Base-by-base conservation (phyloP, 1,140 invertebrate genomes). In the Micrasema minimum region DNA sequence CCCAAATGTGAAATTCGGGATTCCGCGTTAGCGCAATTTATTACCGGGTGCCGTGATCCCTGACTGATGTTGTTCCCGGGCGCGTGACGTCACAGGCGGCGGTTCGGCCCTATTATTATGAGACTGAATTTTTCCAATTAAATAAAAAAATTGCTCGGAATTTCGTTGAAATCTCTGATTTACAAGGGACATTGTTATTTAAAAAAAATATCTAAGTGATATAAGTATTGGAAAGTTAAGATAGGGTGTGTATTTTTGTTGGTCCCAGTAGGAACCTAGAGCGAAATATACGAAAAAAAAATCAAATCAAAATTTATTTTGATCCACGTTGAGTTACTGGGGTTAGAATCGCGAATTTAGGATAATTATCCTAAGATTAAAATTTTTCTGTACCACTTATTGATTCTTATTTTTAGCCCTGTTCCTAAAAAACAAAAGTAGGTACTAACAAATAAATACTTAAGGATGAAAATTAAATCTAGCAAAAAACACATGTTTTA, bases 1-100 rank as follows among this genome's bases (percentile, higher is more conserved):
- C 55, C 18, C 35, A 35, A 16, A 41, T 59, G 31, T 59, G 10
- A 59, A 59, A 59, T 59, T 59, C 55, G 38, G 35, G 55, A 38
- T 16, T 59, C 37, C 55, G 18, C 22, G 55, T 38, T 59, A 14
- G 55, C 35, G 35, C 16, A 38, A 59, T 59, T 41, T 59, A 59
- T 59, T 20, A 59, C 37, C 6, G 51, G 31, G 26, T n/a, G 26
- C 26, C 14, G 51, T 55, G 51, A 55, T 55, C 51, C 26, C 26
- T 55, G 51, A 14, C 51, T 55, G 51, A 55, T 55, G 14, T 31
- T 55, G n/a, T 55, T 55, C 4, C 12, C 20, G n/a, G 51, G 51
- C 51, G n/a, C 26, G n/a, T 55, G 51, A 55, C 51, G 51, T 55
- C 51, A 37, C 43, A 48, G 9, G 18, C 16, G 10, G 12, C 12